Evolutionary conservation across 2,888 invertebrate species (phyloP), one percentile per base, ranked within the genome.

Genomic region (Andrena haemorrhoa): DNA sequence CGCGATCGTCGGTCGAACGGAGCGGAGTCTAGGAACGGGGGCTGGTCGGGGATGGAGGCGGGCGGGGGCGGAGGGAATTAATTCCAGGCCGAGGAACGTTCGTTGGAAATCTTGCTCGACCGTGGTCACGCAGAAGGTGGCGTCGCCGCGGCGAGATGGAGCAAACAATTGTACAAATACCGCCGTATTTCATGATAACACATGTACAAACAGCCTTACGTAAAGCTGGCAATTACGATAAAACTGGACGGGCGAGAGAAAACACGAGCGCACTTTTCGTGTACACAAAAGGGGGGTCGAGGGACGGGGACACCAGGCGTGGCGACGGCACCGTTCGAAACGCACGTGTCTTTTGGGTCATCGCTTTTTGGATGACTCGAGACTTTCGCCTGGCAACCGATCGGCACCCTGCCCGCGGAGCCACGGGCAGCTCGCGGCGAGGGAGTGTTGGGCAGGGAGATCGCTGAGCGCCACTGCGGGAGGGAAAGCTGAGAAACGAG

Each of bases 101-200:
- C 73, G 86, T 61, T 80, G 80, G 86, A 83, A 84, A 90, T 88
- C 86, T 41, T 91, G 91, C 91, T 91, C 89, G 88, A 88, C 86
- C 89, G 91, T 92, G 92, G 92, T 92, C 92, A 92, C 90, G 90
- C 89, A 82, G 86, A 84, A 86, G 78, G 68, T 79, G 85, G 79
- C 80, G 78, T 84, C 82, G 86, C 85, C 84, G 82, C 82, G 84
- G 83, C 84, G 89, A 84, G 89, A 85, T 89, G 90, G 89, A 91
- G 93, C 93, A 93, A 93, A 93, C 93, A 93, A 93, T 93, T 93
- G 93, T 93, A 92, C 93, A 93, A 93, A 93, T 86, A 92, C 82
- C 86, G 92, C 90, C 90, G 92, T 93, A 93, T 93, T 93, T 92
- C 92, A 93, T 92, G 93, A 93, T 93, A 93, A 93, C 93, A 92